Evolutionary conservation across 2,113 vertebrate species (phyloP).

Genomic region (Micronycteris hirsuta): DNA sequence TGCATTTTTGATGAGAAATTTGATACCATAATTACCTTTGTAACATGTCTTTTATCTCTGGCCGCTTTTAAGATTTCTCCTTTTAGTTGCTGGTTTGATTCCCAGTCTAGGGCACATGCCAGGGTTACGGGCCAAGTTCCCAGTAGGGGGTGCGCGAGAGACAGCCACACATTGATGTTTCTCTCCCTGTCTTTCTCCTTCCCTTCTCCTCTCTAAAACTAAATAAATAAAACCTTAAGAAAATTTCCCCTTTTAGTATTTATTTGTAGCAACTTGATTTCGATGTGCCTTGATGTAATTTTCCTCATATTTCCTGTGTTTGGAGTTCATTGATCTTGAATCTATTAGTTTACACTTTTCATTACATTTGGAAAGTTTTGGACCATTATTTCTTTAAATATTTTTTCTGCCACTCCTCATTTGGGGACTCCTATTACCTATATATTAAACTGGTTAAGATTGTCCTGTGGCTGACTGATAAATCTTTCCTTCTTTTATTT

Average conservation of each 20-base stretch:
- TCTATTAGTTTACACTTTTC: not conserved
- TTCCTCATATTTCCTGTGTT: conserved; percentile 11
- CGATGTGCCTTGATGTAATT: not conserved
- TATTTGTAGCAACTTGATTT: conserved; percentile 3
- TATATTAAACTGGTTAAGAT: not conserved
- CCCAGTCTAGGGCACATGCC: no score
- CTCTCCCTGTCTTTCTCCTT: no score
- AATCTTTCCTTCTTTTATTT: not conserved
- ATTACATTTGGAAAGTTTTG: not conserved
- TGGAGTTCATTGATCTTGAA: not conserved
- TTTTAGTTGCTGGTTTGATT: no score
- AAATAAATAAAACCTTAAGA: no score
- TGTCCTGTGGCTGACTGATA: not conserved
- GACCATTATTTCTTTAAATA: not conserved
- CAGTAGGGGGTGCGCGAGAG: no score
- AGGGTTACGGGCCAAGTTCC: no score
- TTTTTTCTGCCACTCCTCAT: not conserved
- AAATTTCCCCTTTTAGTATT: not conserved
- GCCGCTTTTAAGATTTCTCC: not conserved
- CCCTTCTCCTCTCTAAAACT: no score
- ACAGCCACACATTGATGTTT: no score
- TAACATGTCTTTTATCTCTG: not conserved
- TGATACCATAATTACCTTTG: not conserved
- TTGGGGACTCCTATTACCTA: not conserved
- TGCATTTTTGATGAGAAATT: not conserved